Evolutionary conservation across 1,140 invertebrate species (phyloP), one percentile per base, ranked within the genome.

Genomic region (Palaemon carinicauda): DNA sequence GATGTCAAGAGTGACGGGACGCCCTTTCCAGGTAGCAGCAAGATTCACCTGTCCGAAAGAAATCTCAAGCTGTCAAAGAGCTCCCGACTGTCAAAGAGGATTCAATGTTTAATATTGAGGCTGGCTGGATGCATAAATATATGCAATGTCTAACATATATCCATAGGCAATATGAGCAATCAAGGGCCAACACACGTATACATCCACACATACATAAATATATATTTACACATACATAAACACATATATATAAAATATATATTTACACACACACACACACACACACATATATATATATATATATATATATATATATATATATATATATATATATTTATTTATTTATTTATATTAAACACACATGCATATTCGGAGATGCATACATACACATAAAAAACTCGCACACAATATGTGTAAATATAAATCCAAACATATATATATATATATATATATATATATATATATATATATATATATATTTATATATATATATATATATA

Each of bases 401-500:
- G n/a, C n/a, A n/a, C n/a, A n/a, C n/a, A n/a, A n/a, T n/a, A n/a
- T n/a, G n/a, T n/a, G n/a, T n/a, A n/a, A n/a, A n/a, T n/a, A n/a
- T n/a, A n/a, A n/a, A n/a, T n/a, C n/a, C n/a, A n/a, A n/a, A n/a
- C n/a, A n/a, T n/a, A n/a, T n/a, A n/a, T n/a, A n/a, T n/a, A n/a
- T n/a, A n/a, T n/a, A 65, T n/a, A 65, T 65, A 4, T 24, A 65
- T 65, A 65, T 24, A n/a, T 69, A 27, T 69, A 0, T 69, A 29
- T 69, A 12, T 69, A 69, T 69, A 27, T 69, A 69, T 24, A 69
- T 69, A n/a, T n/a, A n/a, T n/a, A n/a, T n/a, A n/a, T n/a, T n/a
- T 69, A 69, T 69, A 27, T 69, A 69, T 69, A 65, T 65, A 65
- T 65, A 65, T 65, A 21, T 65, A 65, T 65, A 65, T 65, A 65